Percentiles rank a stretch among this genome's conserved stretches.
Evolutionary conservation across 2,113 vertebrate species (phyloP).

Genomic region (Corythoichthys haematopterus): DNA sequence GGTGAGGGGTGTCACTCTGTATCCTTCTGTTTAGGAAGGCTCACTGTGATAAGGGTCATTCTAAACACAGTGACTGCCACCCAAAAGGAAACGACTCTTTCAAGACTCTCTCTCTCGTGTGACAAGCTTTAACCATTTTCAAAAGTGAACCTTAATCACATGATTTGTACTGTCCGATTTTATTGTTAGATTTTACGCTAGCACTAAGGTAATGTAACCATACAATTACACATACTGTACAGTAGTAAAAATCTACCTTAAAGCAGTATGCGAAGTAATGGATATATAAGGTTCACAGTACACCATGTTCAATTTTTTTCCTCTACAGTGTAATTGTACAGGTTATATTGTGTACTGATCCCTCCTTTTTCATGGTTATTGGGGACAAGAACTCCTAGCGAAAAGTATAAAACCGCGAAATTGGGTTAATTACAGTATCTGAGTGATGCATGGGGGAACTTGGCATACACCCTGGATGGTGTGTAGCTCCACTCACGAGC

Average conservation of each 20-base stretch:
- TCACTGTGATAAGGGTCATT: slow-evolving; percentile 31
- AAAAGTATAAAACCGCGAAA: too few species aligned
- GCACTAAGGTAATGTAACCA: background rate
- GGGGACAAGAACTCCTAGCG: too few species aligned
- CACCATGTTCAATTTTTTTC: background rate
- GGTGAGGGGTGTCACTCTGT: slow-evolving; percentile 41
- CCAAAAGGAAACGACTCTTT: slow-evolving; percentile 19
- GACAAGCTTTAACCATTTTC: background rate
- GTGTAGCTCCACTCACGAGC: too few species aligned
- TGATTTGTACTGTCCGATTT: slow-evolving; percentile 14
- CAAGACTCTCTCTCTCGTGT: too few species aligned
- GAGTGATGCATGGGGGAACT: too few species aligned
- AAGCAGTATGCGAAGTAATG: background rate
- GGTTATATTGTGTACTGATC: too few species aligned
- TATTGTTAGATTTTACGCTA: slow-evolving; percentile 29
- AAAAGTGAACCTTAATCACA: background rate
- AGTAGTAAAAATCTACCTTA: background rate
- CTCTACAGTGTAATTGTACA: too few species aligned
- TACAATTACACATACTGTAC: background rate
- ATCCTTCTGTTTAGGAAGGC: slow-evolving; percentile 25
- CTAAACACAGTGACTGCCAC: slow-evolving; percentile 23
- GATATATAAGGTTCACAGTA: background rate
- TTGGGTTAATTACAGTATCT: too few species aligned
- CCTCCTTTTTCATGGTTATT: too few species aligned
- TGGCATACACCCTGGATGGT: too few species aligned